Percentiles rank a stretch among this genome's conserved stretches.
phyloP scores from a whole-genome alignment of 1,140 invertebrate species.

The Pachyrhynchus sulphureomaculatus region DNA sequence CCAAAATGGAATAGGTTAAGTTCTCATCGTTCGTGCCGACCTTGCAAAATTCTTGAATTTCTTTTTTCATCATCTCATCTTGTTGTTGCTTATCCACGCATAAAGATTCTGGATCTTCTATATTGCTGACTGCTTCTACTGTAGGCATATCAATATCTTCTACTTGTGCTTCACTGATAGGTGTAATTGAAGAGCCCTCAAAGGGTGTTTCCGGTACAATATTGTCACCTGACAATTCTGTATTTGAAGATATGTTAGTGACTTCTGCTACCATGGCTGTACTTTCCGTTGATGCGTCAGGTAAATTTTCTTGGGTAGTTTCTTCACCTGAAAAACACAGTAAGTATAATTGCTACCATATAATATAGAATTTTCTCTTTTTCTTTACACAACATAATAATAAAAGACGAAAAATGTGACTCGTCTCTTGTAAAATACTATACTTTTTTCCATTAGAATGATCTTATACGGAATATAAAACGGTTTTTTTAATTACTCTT shows the following conservation, averaged over 20 bases:
- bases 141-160: no score
- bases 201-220: background rate
- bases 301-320: background rate
- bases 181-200: background rate
- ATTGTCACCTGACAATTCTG: background rate
- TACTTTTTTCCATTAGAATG: no score
- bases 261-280: background rate
- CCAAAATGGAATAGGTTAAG: background rate
- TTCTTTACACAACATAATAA: no score
- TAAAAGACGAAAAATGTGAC: no score
- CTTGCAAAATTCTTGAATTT: slow-evolving; percentile 7
- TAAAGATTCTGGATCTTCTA: background rate
- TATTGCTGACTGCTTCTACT: no score
- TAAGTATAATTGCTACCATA: no score
- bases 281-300: background rate
- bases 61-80: background rate
- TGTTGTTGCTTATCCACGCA: no score
- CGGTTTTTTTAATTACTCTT: no score
- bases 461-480: no score
- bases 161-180: no score
- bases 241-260: background rate
- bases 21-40: background rate
- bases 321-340: background rate
- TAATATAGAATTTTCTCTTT: no score
- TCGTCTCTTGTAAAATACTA: no score